phyloP scores from a whole-genome alignment of 1,140 invertebrate species.

The Drosophila pectinifera region DNA sequence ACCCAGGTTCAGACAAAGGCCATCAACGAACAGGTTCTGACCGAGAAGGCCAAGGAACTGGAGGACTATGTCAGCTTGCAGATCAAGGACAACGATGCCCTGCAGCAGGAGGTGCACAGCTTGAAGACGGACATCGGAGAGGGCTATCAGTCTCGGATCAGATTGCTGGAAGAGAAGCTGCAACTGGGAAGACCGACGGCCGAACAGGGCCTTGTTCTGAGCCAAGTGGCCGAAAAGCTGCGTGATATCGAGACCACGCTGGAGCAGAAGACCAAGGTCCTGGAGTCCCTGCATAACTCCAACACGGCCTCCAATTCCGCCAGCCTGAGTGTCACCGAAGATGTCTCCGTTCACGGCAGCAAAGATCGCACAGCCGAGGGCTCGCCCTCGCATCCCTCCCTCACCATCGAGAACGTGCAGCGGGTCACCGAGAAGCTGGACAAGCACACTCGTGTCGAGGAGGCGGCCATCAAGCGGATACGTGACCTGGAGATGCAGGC shows the following conservation, averaged over 20 bases:
- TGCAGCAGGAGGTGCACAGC: constrained; percentile 86
- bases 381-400: constrained; percentile 64
- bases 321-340: constrained; percentile 91
- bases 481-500: constrained; percentile 91
- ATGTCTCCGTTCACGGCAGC: constrained; percentile 88
- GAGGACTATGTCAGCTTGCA: constrained; percentile 86
- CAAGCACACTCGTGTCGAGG: constrained; percentile 89
- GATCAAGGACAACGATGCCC: constrained; percentile 86
- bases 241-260: constrained; percentile 87
- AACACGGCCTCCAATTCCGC: constrained; percentile 85
- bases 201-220: constrained; percentile 85
- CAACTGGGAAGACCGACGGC: constrained; percentile 86
- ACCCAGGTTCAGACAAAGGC: constrained; percentile 88
- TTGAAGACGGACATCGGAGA: constrained; percentile 86
- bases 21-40: constrained; percentile 78
- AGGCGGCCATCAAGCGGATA: constrained; percentile 90
- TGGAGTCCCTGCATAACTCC: constrained; percentile 89
- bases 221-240: constrained; percentile 83
- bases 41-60: constrained; percentile 81
- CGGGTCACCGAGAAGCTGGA: constrained; percentile 89
- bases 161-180: constrained; percentile 87
- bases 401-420: constrained; percentile 87
- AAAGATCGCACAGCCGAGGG: constrained; percentile 48
- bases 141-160: constrained; percentile 86
- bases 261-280: constrained; percentile 88